A percentile compares a stretch with the other conserved stretches of the same genome.
Evolutionary conservation across 2,113 vertebrate genomes (phyloP).

Genomic region (Osmerus mordax): DNA sequence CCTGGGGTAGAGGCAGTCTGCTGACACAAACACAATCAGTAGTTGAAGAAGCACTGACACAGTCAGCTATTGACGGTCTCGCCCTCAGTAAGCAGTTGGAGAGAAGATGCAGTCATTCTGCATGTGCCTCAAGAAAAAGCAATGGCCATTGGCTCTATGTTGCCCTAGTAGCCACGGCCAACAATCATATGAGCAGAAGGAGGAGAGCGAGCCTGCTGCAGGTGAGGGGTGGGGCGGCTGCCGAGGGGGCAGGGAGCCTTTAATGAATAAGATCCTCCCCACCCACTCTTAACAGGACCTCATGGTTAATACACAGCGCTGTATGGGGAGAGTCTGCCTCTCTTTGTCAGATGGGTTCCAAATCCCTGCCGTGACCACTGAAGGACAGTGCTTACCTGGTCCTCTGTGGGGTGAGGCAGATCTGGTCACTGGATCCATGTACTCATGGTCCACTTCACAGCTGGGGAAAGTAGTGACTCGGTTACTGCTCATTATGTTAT

Average conservation of each 20-base stretch:
- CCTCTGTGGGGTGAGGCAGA: too few species aligned
- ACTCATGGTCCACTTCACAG: too few species aligned
- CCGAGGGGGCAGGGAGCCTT: slow-evolving; percentile 43
- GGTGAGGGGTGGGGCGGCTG: slow-evolving; percentile 39
- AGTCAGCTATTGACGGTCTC: not conserved
- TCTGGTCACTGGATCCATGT: too few species aligned
- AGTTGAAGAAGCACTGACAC: slow-evolving; percentile 7
- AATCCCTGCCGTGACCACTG: not conserved
- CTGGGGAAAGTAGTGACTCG: too few species aligned
- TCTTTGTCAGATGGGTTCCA: not conserved
- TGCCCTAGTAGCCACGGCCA: not conserved
- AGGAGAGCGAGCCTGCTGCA: slow-evolving; percentile 22
- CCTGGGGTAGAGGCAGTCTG: slow-evolving; percentile 24
- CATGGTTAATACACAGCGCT: slow-evolving; percentile 36
- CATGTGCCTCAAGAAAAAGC: slow-evolving; percentile 9
- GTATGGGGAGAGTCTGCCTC: slow-evolving; percentile 9
- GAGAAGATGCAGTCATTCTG: slow-evolving; percentile 1
- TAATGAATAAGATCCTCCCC: slow-evolving; percentile 61
- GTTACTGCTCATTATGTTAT: too few species aligned
- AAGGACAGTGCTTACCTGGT: not conserved
- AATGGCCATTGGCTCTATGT: slow-evolving; percentile 18
- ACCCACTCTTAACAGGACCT: slow-evolving; percentile 33
- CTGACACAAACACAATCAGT: slow-evolving; percentile 33
- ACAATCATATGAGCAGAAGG: slow-evolving; percentile 21
- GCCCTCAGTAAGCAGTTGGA: not conserved